Evolutionary conservation across 2,797 vertebrate species (phyloP).

Genomic region (Kryptolebias ocellatus): DNA sequence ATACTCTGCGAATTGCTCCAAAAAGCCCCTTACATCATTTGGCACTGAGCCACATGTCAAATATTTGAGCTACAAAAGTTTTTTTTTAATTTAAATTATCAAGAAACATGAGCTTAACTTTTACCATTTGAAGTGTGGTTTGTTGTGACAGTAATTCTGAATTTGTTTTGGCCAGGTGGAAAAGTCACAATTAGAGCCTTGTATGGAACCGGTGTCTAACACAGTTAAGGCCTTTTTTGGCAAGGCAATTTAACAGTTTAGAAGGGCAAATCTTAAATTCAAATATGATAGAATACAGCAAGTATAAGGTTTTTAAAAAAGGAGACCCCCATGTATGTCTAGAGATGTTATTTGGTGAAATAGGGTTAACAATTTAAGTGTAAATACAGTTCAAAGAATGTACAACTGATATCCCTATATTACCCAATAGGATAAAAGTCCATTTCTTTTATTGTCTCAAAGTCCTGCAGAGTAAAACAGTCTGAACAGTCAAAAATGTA

Average conservation of each 20-base stretch:
- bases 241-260: too few relatives aligned
- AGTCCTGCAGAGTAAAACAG: slow-evolving; percentile 3
- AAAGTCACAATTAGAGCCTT: slow-evolving; percentile 29
- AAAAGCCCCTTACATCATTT: slow-evolving; percentile 19
- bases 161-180: slow-evolving; percentile 43
- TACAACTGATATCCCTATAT: too few relatives aligned
- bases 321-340: too few relatives aligned
- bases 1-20: slow-evolving; percentile 35
- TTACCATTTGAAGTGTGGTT: slow-evolving; percentile 35
- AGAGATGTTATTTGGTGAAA: too few relatives aligned
- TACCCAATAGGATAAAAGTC: neutral
- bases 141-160: slow-evolving; percentile 36
- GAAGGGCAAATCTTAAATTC: too few relatives aligned
- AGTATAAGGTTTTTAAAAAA: too few relatives aligned
- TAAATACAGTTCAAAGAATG: too few relatives aligned
- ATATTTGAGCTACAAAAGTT: slow-evolving; percentile 36
- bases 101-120: slow-evolving; percentile 17
- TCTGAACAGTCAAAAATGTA: slow-evolving; percentile 6
- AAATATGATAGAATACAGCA: too few relatives aligned
- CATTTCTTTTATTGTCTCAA: slow-evolving; percentile 3
- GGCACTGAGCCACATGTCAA: slow-evolving; percentile 41
- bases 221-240: too few relatives aligned
- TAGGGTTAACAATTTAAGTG: too few relatives aligned
- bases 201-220: too few relatives aligned
- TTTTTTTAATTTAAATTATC: slow-evolving; percentile 17